Conservation (phyloP, 2,797 vertebrate species). For the Chrosomus eos region DNA sequence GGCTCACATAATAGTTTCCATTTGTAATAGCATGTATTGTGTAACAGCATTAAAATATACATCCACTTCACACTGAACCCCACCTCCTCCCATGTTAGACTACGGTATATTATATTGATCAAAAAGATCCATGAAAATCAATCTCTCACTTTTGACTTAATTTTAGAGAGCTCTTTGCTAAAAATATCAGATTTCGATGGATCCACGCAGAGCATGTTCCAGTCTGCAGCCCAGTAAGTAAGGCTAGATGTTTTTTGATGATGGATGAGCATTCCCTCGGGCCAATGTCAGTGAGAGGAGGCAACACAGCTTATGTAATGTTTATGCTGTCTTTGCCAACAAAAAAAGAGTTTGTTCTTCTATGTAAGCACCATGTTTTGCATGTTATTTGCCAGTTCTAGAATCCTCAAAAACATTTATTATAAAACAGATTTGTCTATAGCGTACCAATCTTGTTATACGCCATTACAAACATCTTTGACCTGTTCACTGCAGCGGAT, state of each 20-base stretch:
- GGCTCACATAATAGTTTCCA: constrained; percentile 36
- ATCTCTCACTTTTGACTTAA: background rate
- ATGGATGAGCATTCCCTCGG: constrained; percentile 32
- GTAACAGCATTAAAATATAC: constrained; percentile 27
- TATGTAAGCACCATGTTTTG: background rate
- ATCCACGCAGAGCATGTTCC: background rate
- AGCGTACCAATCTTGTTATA: background rate
- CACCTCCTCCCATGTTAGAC: background rate
- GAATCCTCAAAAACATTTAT: background rate
- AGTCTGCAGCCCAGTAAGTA: background rate
- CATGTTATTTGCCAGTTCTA: background rate
- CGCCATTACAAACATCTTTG: background rate
- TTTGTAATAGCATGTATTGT: constrained; percentile 34
- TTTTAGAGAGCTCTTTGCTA: constrained; percentile 9
- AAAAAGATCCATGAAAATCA: background rate
- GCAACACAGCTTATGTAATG: constrained; percentile 25
- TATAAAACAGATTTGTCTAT: background rate
- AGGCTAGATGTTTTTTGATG: background rate
- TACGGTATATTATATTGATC: background rate
- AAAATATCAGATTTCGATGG: constrained; percentile 21
- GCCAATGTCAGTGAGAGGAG: constrained; percentile 13
- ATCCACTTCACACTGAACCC: background rate
- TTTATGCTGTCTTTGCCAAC: constrained; percentile 18
- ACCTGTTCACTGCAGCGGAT: background rate
- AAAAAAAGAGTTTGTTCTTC: background rate